Evolutionary conservation across 2,797 vertebrate genomes (phyloP).

Genomic region (Enteromius fasciolatus): DNA sequence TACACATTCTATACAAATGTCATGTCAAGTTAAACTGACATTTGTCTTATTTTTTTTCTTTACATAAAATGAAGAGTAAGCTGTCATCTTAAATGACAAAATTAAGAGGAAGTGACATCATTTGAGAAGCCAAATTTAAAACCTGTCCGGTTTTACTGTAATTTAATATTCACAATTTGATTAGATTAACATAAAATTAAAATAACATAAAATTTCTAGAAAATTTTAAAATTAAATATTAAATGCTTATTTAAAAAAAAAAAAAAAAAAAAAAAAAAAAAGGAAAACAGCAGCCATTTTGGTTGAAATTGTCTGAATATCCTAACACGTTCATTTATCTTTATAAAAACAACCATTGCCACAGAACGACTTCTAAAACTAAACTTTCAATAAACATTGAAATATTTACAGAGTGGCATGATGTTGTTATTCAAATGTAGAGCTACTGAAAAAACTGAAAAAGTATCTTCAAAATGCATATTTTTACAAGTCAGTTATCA

Average conservation of each 20-base stretch:
- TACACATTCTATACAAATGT: background rate
- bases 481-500: background rate
- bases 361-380: background rate
- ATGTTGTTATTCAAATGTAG: background rate
- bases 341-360: background rate
- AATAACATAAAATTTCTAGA: background rate
- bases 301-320: background rate
- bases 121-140: conserved; percentile 7
- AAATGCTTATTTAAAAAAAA: background rate
- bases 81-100: background rate
- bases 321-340: background rate
- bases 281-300: background rate
- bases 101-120: background rate
- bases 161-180: background rate
- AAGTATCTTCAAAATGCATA: background rate
- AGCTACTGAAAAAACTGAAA: background rate
- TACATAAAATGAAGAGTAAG: background rate
- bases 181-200: background rate
- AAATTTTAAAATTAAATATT: background rate
- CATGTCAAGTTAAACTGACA: background rate
- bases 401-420: background rate
- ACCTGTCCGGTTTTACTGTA: background rate
- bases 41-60: no score
- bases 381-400: conserved; percentile 8
- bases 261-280: background rate